Evolutionary conservation across 2,113 vertebrate genomes (phyloP).

Genomic region (Pachypanchax playfairii): DNA sequence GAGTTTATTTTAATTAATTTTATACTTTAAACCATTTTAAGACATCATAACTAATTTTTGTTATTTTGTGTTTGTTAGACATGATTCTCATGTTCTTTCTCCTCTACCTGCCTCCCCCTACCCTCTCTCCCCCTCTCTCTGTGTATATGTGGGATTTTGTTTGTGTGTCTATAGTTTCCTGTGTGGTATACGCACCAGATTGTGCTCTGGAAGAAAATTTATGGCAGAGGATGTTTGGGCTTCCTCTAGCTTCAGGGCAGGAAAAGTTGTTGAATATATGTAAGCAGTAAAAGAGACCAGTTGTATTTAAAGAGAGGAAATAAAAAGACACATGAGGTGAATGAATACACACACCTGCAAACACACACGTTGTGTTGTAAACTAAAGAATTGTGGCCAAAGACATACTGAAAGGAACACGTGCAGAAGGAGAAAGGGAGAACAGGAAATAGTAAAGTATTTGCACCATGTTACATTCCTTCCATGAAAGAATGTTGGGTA

Average conservation of each 20-base stretch:
- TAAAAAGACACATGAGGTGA: conserved; percentile 45
- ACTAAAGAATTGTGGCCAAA: conserved; percentile 18
- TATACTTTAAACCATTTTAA: conserved; percentile 4
- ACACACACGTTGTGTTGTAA: conserved; percentile 4
- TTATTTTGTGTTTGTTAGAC: no score
- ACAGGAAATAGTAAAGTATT: conserved; percentile 15
- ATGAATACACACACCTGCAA: conserved; percentile 14
- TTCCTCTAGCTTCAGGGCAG: conserved; percentile 68
- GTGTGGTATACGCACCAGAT: conserved; percentile 61
- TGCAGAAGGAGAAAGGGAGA: conserved; percentile 13
- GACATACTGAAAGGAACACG: conserved; percentile 21
- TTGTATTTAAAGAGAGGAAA: conserved; percentile 63
- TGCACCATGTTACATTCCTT: conserved; percentile 62
- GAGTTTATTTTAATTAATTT: not conserved
- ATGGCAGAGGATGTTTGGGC: conserved; percentile 72
- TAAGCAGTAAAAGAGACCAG: conserved; percentile 70
- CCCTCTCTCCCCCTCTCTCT: conserved; percentile 1
- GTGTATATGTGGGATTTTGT: conserved; percentile 20
- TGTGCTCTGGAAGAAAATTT: conserved; percentile 61
- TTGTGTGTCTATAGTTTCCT: conserved; percentile 47
- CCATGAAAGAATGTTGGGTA: conserved; percentile 56
- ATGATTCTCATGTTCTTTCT: no score
- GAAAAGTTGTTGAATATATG: conserved; percentile 78
- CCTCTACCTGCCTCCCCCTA: not conserved
- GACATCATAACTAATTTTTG: not conserved